Conservation (phyloP, 2,113 vertebrate genomes). For the Nothocercus nigrocapillus region DNA sequence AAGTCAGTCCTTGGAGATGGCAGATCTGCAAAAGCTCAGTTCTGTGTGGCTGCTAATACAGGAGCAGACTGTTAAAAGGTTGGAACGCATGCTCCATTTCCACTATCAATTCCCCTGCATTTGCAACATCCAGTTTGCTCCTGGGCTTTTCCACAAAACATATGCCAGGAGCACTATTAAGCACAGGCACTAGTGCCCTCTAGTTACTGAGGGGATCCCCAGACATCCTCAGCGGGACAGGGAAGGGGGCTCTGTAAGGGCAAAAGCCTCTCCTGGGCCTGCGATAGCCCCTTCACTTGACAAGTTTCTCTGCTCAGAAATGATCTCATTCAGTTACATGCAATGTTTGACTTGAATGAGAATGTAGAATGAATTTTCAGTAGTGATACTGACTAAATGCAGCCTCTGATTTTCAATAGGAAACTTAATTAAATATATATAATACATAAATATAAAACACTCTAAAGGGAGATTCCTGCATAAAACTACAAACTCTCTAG, state of each 20-base stretch:
- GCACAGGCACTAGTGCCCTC: not conserved
- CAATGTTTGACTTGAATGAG: not conserved
- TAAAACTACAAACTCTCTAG: not conserved
- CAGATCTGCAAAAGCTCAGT: not conserved
- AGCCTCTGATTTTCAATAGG: not conserved
- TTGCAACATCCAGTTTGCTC: not conserved
- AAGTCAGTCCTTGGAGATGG: not conserved
- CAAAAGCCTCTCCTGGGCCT: not conserved
- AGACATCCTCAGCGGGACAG: not conserved
- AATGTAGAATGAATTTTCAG: not conserved
- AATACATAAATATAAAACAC: too few species aligned
- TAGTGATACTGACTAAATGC: not conserved
- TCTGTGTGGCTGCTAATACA: not conserved
- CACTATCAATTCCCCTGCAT: not conserved
- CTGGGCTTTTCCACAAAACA: not conserved
- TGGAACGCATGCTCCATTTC: not conserved
- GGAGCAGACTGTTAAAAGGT: not conserved
- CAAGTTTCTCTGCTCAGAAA: not conserved
- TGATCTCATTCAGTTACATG: not conserved
- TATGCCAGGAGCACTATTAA: not conserved
- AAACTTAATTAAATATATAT: not conserved
- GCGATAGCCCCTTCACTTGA: not conserved
- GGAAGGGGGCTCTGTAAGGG: rapidly evolving
- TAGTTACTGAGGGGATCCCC: not conserved
- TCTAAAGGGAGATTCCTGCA: not conserved